Conservation (phyloP, 2,888 invertebrate genomes). For the Phengaris alcon region DNA sequence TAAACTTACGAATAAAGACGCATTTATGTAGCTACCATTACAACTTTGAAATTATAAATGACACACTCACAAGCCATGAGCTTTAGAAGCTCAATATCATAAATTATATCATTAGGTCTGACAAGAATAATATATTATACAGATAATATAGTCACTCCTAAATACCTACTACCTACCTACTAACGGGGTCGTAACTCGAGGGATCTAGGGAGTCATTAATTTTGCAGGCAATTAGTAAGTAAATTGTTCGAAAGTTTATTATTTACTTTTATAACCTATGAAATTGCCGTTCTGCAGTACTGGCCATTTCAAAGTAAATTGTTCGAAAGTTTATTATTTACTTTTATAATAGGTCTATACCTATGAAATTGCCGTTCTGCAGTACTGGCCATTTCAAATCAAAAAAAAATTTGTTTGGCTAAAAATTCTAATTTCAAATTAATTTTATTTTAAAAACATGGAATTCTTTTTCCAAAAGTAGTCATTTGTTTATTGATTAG, state of each 20-base stretch:
- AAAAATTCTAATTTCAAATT: too few relatives aligned
- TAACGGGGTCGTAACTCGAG: not conserved
- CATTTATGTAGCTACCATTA: not conserved
- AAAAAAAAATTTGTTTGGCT: too few relatives aligned
- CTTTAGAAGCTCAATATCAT: not conserved
- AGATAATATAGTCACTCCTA: constrained; percentile 1
- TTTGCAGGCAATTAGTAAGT: not conserved
- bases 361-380: too few relatives aligned
- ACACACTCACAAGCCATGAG: not conserved
- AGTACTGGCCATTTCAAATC: too few relatives aligned
- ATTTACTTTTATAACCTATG: constrained; percentile 1
- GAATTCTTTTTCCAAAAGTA: too few relatives aligned
- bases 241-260: constrained; percentile 1
- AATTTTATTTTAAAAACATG: too few relatives aligned
- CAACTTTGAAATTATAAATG: not conserved
- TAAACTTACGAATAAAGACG: not conserved
- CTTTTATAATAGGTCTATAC: too few relatives aligned
- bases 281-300: too few relatives aligned
- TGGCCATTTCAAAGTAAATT: too few relatives aligned
- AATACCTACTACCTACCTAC: not conserved
- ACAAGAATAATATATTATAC: not conserved
- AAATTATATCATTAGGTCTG: not conserved
- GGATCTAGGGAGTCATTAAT: constrained; percentile 13
- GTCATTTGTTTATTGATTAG: too few relatives aligned
- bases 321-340: too few relatives aligned